phyloP scores from a whole-genome alignment of 2,113 vertebrate species.

The Phocoena phocoena region DNA sequence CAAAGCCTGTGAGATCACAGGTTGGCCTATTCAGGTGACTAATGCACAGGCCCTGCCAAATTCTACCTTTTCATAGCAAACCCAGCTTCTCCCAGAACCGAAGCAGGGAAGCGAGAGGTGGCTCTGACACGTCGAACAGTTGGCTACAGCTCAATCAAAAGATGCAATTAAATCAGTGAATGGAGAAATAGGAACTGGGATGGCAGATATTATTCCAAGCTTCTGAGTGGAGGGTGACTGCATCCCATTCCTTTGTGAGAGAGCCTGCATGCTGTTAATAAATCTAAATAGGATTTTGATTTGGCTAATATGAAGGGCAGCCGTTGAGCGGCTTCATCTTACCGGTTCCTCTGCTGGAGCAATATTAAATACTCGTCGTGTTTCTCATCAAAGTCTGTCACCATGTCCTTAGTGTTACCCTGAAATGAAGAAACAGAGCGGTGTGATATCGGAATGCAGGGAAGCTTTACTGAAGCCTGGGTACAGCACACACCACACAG shows the following conservation, averaged over 20 bases:
- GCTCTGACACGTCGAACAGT: not conserved
- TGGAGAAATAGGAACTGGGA: not conserved
- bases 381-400: conserved; percentile 91
- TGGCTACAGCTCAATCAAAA: not conserved
- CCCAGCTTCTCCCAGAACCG: not conserved
- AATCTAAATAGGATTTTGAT: not conserved
- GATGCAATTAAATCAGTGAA: not conserved
- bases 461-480: not conserved
- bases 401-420: conserved; percentile 84
- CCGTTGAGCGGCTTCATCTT: conserved; percentile 62
- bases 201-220: not conserved
- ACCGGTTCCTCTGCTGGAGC: conserved; percentile 97
- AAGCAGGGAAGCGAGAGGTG: not conserved
- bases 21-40: not conserved
- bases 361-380: conserved; percentile 95
- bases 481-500: rapidly evolving
- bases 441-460: not conserved
- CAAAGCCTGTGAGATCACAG: not conserved
- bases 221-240: not conserved
- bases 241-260: not conserved
- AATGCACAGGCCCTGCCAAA: not conserved
- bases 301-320: not conserved
- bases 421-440: conserved; percentile 78
- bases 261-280: not conserved
- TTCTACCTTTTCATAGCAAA: not conserved